Evolutionary conservation across 2,113 vertebrate species (phyloP), one percentile per base, ranked within the genome.

Genomic region (Chinchilla lanigera): DNA sequence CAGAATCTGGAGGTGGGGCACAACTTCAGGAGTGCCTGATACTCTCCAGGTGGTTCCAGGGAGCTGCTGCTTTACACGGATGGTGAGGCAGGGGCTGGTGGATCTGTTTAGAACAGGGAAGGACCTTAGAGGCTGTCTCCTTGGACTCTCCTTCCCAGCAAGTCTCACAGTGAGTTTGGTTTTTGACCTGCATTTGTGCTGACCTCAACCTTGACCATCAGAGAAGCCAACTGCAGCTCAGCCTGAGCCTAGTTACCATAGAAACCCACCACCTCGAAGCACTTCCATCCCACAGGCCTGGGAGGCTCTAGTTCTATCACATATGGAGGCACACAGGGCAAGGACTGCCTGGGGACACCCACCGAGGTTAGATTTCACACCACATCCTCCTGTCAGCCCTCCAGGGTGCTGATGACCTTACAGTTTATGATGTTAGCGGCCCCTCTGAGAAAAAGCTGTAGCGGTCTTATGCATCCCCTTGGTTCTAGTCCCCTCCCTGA

Each of bases 171-270:
- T 35, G 44, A 81, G 52, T 95, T 86, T 96, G 50, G 13, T 5
- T 78, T 86, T 47, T 44, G 89, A 94, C 73, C 65, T 93, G 52
- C 80, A 0, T 87, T 50, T 86, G 58, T 30, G 63, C n/a, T 73
- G 60, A 78, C 44, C 56, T 5, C 3, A 41, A 85, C 71, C 58
- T 82, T 96, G 58, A 47, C 50, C 52, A 50, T 52, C 67, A 77
- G 58, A 58, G 65, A 58, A 96, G 52, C 60, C 50, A 60, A 52
- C 7, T 30, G n/a, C 69, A 90, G 44, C 65, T 54, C 88, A 63
- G 58, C 67, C 80, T 63, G 75, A 83, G 81, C 35, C 82, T 84
- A 8, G 77, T 95, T 95, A 71, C 93, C 26, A 73, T 28, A 56
- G 93, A 96, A 91, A 95, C 28, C 86, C 19, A 60, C 2, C 54